Evolutionary conservation across 2,113 vertebrate species (phyloP), one percentile per base, ranked within the genome.

Genomic region (Rhabdomys dilectus): DNA sequence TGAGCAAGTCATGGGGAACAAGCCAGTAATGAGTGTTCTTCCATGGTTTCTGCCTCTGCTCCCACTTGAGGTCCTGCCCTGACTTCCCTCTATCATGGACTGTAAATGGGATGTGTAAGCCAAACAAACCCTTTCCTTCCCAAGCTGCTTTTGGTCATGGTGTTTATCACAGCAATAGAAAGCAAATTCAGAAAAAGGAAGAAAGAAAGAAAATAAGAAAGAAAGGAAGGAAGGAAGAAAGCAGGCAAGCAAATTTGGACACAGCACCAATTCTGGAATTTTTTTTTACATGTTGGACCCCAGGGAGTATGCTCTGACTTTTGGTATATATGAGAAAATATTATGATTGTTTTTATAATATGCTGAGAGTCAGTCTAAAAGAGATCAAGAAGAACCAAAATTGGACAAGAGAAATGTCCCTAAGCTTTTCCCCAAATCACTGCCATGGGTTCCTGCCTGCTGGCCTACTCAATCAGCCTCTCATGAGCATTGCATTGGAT

Each of bases 251-350:
- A 51, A 51, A 51, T 51, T 51, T 22, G 7, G 60, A 10, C 58
- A 36, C 29, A 86, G 31, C 10, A 36, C 5, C 48, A 89, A 62
- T 89, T 75, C 34, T 89, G 64, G 11, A n/a, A n/a, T 66, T 5
- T 42, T 85, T 91, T 89, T 91, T 89, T 89, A 81, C 62, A 60
- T 86, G 9, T 70, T 42, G 78, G 56, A 80, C 39, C 34, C n/a
- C 68, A 53, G 22, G 13, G 53, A 72, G 70, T 73, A 15, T 51
- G 31, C 62, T 93, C 84, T 95, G 26, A 36, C 48, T 93, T 80
- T 88, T 78, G 53, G 31, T 85, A 91, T 53, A 48, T 56, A 75
- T 86, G 64, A 90, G 66, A 76, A 97, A 87, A 12, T 72, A 81
- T 34, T 70, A 10, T 53, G 45, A 53, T 88, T 93, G 22, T 88